These are phyloP conservation scores for Pseudopodoces humilis DNA, from an alignment of 2,113 vertebrate species.

Conservation along the genomic window DNA sequence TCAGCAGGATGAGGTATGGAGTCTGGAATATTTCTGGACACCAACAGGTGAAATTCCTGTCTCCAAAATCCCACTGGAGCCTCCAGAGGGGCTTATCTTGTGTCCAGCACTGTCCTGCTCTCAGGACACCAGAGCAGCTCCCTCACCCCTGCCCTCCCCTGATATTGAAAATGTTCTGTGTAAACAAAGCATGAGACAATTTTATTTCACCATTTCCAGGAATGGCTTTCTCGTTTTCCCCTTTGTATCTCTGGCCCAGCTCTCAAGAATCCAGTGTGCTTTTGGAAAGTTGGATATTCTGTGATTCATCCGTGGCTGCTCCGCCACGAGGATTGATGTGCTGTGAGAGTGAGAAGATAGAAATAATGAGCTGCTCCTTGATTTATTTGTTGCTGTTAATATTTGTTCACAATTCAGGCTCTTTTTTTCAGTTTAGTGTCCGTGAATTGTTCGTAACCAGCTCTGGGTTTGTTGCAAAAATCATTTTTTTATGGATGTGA, in stretches of 20 bases:
- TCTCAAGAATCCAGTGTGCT: background rate
- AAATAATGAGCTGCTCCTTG: conserved; percentile 23
- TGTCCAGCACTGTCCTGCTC: background rate
- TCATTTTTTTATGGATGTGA: background rate
- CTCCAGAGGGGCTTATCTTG: background rate
- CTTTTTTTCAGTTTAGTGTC: background rate
- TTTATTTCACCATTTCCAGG: conserved; percentile 17
- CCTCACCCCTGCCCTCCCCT: background rate
- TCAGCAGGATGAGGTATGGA: background rate
- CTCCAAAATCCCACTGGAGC: background rate
- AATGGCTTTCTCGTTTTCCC: background rate
- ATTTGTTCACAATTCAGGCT: conserved; percentile 40
- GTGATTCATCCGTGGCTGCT: background rate
- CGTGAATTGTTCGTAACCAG: background rate
- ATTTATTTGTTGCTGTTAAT: conserved; percentile 51
- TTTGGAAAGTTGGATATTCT: background rate
- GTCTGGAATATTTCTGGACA: background rate
- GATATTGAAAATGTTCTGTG: background rate
- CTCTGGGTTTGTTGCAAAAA: background rate
- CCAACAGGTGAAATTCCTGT: background rate
- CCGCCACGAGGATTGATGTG: conserved; percentile 22
- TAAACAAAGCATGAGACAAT: background rate
- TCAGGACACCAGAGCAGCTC: background rate
- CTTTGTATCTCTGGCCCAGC: background rate
- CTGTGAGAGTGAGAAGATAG: background rate